Base-by-base conservation (phyloP, 1,140 invertebrate species). In the Galleria mellonella region DNA sequence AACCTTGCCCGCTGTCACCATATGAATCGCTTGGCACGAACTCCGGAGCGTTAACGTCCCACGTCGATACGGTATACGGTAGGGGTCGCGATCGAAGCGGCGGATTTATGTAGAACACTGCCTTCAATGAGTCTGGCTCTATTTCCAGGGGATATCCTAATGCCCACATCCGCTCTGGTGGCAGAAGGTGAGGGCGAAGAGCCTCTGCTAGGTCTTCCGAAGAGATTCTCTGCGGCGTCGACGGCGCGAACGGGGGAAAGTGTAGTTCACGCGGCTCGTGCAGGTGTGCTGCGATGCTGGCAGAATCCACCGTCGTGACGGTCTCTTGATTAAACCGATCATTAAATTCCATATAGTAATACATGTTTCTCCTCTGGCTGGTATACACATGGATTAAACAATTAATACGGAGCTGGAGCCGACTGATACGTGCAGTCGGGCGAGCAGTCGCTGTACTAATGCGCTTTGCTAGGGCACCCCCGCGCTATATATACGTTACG, bases 141-240 rank as follows among this genome's bases (percentile, higher is more conserved):
- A 89, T 88, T 23, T 91, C 88, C 0, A 93, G 69, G 0, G 95
- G 95, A 70, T 90, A 96, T 0, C 94, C 94, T 45, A 94, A 87
- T 4, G 89, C 83, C 9, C 88, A 81, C 43, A 96, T 82, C 42
- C 94, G 88, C 23, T 92, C 88, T 2, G 87, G 82, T 1, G 87
- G 88, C 13, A 96, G 77, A 0, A 92, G 56, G 68, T 95, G 93
- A 7, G 77, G 77, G 0, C 77, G 70, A n/a, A 87, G 69, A 10
- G 71, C 63, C 42, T 72, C 62, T 13, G 58, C 71, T 55, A 87
- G 57, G 64, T 84, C 68, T 47, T 70, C 65, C 55, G 72, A 54
- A 46, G 71, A 60, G 51, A 86, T 59, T 55, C 69, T 72, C 61
- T 62, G 66, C 54, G 83, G 71, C 65, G 81, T 66, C 71, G 67